phyloP scores from a whole-genome alignment of 2,888 invertebrate genomes.

The Eupithecia exiguata region DNA sequence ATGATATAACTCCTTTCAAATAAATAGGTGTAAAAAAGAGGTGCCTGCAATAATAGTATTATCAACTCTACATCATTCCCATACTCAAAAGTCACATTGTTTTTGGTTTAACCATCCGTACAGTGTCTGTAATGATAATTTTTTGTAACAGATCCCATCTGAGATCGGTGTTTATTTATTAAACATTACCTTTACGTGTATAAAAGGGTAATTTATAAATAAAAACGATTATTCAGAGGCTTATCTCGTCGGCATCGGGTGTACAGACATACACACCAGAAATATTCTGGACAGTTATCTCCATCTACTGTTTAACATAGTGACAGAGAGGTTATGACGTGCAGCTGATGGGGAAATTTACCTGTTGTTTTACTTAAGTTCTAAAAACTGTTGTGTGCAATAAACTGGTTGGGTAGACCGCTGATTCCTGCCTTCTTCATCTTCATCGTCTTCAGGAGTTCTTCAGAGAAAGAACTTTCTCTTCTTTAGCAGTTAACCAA shows the following conservation, averaged over 20 bases:
- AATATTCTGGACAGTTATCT: constrained; percentile 9
- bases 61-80: constrained; percentile 54
- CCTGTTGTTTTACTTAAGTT: background rate
- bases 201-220: constrained; percentile 78
- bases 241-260: constrained; percentile 66
- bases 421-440: too few relatives aligned
- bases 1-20: too few relatives aligned
- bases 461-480: too few relatives aligned
- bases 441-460: too few relatives aligned
- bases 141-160: constrained; percentile 66
- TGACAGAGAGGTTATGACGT: constrained; percentile 21
- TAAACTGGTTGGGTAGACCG: too few relatives aligned
- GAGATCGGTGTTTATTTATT: constrained; percentile 57
- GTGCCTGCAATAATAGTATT: constrained; percentile 2
- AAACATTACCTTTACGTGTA: constrained; percentile 57
- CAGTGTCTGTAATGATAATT: constrained; percentile 69
- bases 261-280: constrained; percentile 16
- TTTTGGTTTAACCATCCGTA: constrained; percentile 57
- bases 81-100: constrained; percentile 46
- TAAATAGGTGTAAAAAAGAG: too few relatives aligned
- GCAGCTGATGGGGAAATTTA: background rate
- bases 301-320: constrained; percentile 14
- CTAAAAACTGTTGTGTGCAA: too few relatives aligned
- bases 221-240: constrained; percentile 74
- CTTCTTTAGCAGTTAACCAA: too few relatives aligned